Evolutionary conservation across 2,888 invertebrate species (phyloP).

Genomic region (Chrysolina haemoptera): DNA sequence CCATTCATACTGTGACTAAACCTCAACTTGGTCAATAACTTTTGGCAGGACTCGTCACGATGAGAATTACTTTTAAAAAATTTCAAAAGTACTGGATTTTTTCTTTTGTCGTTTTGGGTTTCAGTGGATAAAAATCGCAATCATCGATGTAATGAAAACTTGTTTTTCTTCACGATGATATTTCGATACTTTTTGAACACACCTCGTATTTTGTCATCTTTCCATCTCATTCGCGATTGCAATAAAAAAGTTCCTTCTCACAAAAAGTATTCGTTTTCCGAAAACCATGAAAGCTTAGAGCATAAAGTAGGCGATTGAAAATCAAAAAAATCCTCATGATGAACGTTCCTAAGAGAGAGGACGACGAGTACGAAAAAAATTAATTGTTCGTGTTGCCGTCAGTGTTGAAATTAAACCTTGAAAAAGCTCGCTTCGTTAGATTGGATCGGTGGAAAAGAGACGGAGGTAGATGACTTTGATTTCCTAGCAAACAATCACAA

Average conservation of each 20-base stretch:
- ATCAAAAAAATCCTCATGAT: background rate
- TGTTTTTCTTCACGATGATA: too few relatives aligned
- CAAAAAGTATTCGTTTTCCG: background rate
- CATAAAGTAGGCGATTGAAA: background rate
- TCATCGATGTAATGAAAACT: too few relatives aligned
- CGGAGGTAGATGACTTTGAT: constrained; percentile 15
- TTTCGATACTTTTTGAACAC: background rate
- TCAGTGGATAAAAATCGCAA: too few relatives aligned
- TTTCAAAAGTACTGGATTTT: too few relatives aligned
- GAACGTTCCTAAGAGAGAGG: constrained; percentile 5
- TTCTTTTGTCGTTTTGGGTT: too few relatives aligned
- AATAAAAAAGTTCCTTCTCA: background rate
- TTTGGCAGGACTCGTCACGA: too few relatives aligned
- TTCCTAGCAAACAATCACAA: constrained; percentile 24
- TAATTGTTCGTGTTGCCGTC: constrained; percentile 8
- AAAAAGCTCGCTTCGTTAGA: constrained; percentile 23
- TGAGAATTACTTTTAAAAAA: too few relatives aligned
- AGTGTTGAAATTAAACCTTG: constrained; percentile 17
- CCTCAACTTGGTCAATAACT: too few relatives aligned
- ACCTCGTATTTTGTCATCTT: background rate
- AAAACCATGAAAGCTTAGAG: background rate
- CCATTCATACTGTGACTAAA: too few relatives aligned
- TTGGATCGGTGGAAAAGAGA: constrained; percentile 8
- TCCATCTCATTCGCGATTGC: background rate
- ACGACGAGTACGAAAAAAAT: constrained; percentile 8